Conservation (phyloP, 2,113 vertebrate species). For the Helogale parvula region DNA sequence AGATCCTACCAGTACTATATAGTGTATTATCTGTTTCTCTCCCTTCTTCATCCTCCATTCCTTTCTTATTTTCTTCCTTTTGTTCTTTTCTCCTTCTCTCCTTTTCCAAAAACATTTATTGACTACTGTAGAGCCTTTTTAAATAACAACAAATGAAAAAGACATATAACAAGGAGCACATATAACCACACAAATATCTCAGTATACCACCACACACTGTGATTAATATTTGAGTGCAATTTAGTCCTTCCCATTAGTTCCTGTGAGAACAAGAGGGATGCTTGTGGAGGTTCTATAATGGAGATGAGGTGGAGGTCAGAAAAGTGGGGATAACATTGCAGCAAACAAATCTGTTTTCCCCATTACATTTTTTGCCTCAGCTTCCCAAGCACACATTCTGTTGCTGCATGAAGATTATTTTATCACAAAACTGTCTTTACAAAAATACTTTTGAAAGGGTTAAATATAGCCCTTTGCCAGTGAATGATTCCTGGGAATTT, state of each 20-base stretch:
- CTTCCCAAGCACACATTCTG: neutral
- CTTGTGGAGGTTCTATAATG: neutral
- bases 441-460: slow-evolving; percentile 52
- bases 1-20: neutral
- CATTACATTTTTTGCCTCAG: neutral
- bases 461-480: slow-evolving; percentile 28
- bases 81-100: neutral
- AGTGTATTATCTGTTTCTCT: neutral
- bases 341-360: neutral
- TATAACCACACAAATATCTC: neutral
- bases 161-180: neutral
- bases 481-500: slow-evolving; percentile 66
- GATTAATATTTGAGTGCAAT: neutral
- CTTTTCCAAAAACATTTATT: neutral
- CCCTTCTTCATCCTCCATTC: neutral
- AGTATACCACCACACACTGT: neutral
- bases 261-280: neutral
- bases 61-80: neutral
- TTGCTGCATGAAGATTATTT: neutral
- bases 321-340: neutral
- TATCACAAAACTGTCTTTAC: neutral
- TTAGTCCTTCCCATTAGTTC: neutral
- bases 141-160: neutral
- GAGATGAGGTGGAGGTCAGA: neutral
- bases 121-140: neutral